Conservation (phyloP, 2,113 vertebrate genomes). For the Spermophilus dauricus region DNA sequence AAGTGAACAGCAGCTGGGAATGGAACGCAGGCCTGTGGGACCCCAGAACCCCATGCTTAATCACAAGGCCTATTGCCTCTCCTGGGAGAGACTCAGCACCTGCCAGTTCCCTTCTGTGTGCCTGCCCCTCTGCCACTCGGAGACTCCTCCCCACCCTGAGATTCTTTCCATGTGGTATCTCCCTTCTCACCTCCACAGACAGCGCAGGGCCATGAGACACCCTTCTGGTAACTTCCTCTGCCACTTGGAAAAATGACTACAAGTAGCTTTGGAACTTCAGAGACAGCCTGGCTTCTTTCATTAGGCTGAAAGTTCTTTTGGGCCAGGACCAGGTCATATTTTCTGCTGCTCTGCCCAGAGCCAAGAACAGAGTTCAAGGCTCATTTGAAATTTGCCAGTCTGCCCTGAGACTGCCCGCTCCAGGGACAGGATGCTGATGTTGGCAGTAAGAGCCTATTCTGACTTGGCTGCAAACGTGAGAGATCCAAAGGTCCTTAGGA, state of each 20-base stretch:
- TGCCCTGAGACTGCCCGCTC: neutral
- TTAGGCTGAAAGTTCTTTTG: neutral
- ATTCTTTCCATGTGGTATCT: neutral
- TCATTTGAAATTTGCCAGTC: neutral
- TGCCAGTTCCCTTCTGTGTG: neutral
- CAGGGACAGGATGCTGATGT: neutral
- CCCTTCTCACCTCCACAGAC: neutral
- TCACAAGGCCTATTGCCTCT: neutral
- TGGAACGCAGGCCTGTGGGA: neutral
- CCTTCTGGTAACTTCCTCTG: too few species aligned
- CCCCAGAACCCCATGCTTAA: neutral
- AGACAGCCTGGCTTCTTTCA: neutral
- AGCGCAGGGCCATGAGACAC: rapidly evolving
- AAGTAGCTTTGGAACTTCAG: neutral
- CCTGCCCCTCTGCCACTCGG: neutral
- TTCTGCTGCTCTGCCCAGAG: neutral
- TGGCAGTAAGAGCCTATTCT: neutral
- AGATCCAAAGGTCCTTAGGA: neutral
- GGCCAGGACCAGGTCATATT: neutral
- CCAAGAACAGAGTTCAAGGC: neutral
- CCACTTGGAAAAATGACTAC: too few species aligned
- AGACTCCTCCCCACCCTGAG: too few species aligned
- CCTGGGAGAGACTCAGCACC: neutral
- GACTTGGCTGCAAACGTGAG: neutral
- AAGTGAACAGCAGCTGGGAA: neutral